Evolutionary conservation across 2,113 vertebrate genomes (phyloP).

Genomic region (Trochalopteron elliotii): DNA sequence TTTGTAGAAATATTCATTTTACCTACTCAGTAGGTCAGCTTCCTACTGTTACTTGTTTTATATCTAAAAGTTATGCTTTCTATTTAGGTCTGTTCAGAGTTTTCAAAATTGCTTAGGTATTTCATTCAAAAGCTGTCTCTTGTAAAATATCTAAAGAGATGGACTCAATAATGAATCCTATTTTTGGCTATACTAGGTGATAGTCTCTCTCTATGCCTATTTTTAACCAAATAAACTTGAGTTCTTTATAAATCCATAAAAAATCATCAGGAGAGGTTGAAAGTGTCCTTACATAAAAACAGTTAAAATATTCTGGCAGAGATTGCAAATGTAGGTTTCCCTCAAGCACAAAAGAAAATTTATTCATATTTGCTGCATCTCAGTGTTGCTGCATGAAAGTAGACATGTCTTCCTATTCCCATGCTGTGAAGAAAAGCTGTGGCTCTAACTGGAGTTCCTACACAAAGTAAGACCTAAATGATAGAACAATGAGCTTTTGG

Average conservation of each 20-base stretch:
- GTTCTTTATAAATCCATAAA: not conserved
- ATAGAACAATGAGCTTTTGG: not conserved
- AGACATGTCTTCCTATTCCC: not conserved
- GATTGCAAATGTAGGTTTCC: not conserved
- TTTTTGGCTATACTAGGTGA: not conserved
- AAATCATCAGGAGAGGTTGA: not conserved
- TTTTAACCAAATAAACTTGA: not conserved
- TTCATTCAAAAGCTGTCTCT: not conserved
- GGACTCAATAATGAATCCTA: not conserved
- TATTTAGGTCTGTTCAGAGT: not conserved
- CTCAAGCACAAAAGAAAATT: not conserved
- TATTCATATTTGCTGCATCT: not conserved
- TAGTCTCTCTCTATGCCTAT: not conserved
- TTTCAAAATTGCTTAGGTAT: not conserved
- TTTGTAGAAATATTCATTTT: not conserved
- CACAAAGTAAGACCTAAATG: not conserved
- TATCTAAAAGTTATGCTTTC: not conserved
- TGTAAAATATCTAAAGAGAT: not conserved
- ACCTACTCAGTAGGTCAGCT: not conserved
- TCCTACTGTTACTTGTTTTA: not conserved
- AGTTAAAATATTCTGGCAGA: not conserved
- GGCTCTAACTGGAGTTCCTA: not conserved
- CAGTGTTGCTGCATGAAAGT: too few relatives aligned
- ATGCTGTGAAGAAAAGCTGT: not conserved
- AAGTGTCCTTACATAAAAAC: not conserved